phyloP scores from a whole-genome alignment of 2,888 invertebrate species.

The Protonemura montana region DNA sequence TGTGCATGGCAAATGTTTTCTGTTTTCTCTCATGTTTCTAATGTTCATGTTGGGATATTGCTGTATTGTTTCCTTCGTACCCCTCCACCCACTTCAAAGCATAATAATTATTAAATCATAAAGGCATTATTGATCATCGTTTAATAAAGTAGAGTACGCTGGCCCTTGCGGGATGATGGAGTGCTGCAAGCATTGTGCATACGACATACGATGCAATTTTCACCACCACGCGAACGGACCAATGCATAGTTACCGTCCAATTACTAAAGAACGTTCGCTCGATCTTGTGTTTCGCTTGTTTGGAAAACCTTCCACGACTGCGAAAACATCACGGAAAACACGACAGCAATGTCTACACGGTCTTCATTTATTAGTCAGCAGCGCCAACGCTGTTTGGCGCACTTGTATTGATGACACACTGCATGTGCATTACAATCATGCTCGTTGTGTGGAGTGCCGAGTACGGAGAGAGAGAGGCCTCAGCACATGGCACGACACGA shows the following conservation, averaged over 20 bases:
- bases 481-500: neutral
- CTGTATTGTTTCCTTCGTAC: neutral
- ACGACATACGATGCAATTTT: neutral
- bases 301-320: neutral
- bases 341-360: neutral
- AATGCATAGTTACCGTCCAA: neutral
- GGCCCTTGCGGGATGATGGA: neutral
- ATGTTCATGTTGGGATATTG: neutral
- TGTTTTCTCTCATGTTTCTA: neutral
- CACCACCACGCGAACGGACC: neutral
- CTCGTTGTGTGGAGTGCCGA: neutral
- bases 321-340: neutral
- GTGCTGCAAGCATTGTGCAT: neutral
- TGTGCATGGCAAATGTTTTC: neutral
- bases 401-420: neutral
- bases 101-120: neutral
- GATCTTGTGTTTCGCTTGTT: neutral
- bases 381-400: neutral
- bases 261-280: neutral
- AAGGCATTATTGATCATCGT: slow-evolving; percentile 12
- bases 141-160: neutral
- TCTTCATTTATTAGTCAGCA: neutral
- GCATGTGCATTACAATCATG: neutral
- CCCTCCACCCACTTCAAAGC: neutral
- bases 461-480: neutral